Percentiles rank a stretch among this genome's conserved stretches.
phyloP scores from a whole-genome alignment of 2,888 invertebrate species.

The Caenorhabditis wallacei region DNA sequence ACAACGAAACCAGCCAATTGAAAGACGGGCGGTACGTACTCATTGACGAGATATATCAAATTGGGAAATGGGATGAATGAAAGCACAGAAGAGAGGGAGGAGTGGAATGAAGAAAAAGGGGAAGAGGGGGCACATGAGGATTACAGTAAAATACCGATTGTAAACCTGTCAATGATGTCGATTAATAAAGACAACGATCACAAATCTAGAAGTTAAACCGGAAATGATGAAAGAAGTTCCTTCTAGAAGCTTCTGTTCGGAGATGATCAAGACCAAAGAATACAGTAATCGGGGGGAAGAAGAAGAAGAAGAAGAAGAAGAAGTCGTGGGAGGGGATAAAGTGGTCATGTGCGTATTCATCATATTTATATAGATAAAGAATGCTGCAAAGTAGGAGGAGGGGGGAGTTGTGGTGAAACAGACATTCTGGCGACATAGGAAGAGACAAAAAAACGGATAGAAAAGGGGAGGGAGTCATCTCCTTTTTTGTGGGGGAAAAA shows the following conservation, averaged over 20 bases:
- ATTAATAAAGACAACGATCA: constrained; percentile 17
- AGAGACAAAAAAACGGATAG: constrained; percentile 45
- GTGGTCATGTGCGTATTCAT: constrained; percentile 47
- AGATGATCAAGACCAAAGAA: constrained; percentile 24
- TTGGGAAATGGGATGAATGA: constrained; percentile 2
- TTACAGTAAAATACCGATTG: constrained; percentile 9
- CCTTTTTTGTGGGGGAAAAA: no score
- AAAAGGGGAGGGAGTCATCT: background rate
- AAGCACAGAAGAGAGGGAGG: no score
- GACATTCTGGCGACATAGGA: constrained; percentile 38
- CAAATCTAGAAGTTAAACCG: constrained; percentile 42
- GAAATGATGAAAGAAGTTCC: constrained; percentile 19
- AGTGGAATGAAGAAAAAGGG: background rate
- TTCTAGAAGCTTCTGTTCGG: constrained; percentile 10
- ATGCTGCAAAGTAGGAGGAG: constrained; percentile 40
- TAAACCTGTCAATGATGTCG: background rate
- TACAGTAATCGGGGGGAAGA: constrained; percentile 21
- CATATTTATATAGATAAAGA: constrained; percentile 54
- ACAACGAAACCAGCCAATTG: constrained; percentile 51
- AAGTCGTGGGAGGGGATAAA: background rate
- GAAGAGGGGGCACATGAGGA: background rate
- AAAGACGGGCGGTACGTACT: constrained; percentile 46
- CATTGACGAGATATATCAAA: constrained; percentile 17
- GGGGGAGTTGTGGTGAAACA: constrained; percentile 50
- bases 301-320: no score